Base-by-base conservation (phyloP, 1,140 invertebrate genomes). In the Drosophila bocki region DNA sequence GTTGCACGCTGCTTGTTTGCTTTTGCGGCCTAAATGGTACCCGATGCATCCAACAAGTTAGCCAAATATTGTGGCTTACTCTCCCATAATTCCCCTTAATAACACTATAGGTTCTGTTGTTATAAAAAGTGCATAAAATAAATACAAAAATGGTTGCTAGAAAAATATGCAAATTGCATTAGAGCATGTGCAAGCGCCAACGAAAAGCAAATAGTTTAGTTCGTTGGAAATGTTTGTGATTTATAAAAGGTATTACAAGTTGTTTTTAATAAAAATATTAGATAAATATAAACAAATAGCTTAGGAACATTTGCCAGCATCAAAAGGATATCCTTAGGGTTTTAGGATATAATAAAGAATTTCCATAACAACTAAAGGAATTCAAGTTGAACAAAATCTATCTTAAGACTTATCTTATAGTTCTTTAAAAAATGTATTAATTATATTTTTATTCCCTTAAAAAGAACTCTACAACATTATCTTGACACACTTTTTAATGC, bases 21-120 rank as follows among this genome's bases (percentile, higher is more conserved):
- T 62, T 79, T 62, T 64, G 26, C 62, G 54, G 51, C 32, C 54
- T 60, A 29, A 37, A 37, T n/a, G 54, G 45, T 22, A 61, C 70
- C 64, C 62, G 33, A 26, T 6, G 63, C 67, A 70, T 86, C 58
- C 76, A 74, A 65, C 84, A 80, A 83, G 71, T 87, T 87, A 72
- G 62, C 39, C 68, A 86, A 87, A 87, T 72, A 84, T 76, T 84
- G 82, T 41, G 72, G 69, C 48, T 32, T 35, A 12, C 45, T 42
- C 33, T 59, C n/a, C 4, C 15, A 17, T 51, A 50, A 71, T 59
- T 74, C 45, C 45, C 37, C 37, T n/a, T 71, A 59, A 50, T 48
- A 41, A 48, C 44, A 47, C 64, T 13, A 22, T 37, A 29, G 44
- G 53, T 32, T 72, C 59, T 37, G 59, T 71, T 72, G 33, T 51